Base-by-base conservation (phyloP, 2,797 vertebrate genomes). In the Pipistrellus pygmaeus region DNA sequence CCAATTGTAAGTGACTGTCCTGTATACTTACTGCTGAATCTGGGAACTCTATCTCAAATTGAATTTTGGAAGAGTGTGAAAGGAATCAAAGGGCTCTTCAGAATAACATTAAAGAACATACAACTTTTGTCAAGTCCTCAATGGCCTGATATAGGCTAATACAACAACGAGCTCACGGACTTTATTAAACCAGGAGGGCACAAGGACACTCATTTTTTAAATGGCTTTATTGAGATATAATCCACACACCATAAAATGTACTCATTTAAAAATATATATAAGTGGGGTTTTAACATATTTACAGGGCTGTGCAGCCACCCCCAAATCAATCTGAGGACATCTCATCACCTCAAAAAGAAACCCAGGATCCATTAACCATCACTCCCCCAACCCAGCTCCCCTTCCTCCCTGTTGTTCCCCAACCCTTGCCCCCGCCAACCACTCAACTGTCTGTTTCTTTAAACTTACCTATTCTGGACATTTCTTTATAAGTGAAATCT, bases 61-160 rank as follows among this genome's bases (percentile, higher is more conserved):
- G 82, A 77, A 91, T 51, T 88, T 87, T 72, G 8, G 17, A 87
- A 84, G 66, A n/a, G 32, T 68, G 86, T 90, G 78, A 82, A 90
- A 96, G 18, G 8, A 80, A 30, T 68, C 64, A 77, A 46, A 44
- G 41, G 38, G 35, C 27, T 93, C 69, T 71, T n/a, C 41, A 44
- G 21, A 73, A 76, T 38, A 51, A 57, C 41, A 41, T 80, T 66
- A 86, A 73, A n/a, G 32, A 85, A 88, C 13, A 75, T 20, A 78
- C 51, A 69, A 62, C 48, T 57, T 94, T 44, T 81, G 20, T 83
- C 87, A 83, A 44, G 14, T 69, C 90, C 57, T 88, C 73, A 73
- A 6, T 75, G 71, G 15, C 66, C 77, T 72, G 35, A 90, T 21
- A 48, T 11, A 75, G 35, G 53, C 62, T 90, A 76, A 88, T 9